phyloP scores from a whole-genome alignment of 2,888 invertebrate genomes.

The Venustoraphidia nigricollis region DNA sequence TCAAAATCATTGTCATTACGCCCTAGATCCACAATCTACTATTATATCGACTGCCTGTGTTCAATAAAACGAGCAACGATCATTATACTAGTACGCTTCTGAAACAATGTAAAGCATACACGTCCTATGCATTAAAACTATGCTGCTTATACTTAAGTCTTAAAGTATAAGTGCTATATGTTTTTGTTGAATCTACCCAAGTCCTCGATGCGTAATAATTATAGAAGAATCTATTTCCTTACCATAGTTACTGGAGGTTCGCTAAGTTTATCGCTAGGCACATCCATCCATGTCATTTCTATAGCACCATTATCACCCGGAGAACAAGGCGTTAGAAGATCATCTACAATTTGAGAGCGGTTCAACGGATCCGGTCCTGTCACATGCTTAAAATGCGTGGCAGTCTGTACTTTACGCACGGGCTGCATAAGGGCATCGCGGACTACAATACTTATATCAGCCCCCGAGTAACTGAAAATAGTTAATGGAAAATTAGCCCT shows the following conservation, averaged over 20 bases:
- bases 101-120: too few species aligned
- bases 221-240: constrained; percentile 16
- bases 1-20: too few species aligned
- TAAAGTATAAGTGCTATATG: too few species aligned
- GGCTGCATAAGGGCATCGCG: constrained; percentile 98
- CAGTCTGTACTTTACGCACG: constrained; percentile 94
- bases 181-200: too few species aligned
- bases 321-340: constrained; percentile 89
- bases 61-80: too few species aligned
- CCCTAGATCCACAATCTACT: too few species aligned
- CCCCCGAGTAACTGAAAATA: constrained; percentile 74
- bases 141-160: too few species aligned
- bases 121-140: too few species aligned
- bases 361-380: constrained; percentile 76
- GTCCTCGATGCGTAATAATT: too few species aligned
- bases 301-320: constrained; percentile 88
- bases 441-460: constrained; percentile 95
- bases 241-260: constrained; percentile 96
- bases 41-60: too few species aligned
- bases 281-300: constrained; percentile 97
- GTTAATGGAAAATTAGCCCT: constrained; percentile 1
- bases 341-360: constrained; percentile 66
- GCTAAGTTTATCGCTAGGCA: constrained; percentile 84
- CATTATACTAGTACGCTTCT: too few species aligned
- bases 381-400: constrained; percentile 85